Conservation (phyloP, 1,140 invertebrate species). For the Orchestia grillus region DNA sequence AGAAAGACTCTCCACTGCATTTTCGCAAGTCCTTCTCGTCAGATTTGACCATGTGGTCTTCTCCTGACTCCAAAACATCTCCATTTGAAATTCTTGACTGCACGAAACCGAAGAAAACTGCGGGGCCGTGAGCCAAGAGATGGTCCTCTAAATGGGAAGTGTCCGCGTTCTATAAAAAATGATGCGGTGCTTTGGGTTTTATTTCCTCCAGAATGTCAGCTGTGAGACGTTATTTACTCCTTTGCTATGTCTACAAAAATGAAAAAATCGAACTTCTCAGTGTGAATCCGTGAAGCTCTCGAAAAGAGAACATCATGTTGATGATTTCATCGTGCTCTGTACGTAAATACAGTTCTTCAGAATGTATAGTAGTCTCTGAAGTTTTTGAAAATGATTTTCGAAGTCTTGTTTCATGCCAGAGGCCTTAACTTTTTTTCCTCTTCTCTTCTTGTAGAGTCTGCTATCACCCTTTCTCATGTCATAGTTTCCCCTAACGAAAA, state of each 20-base stretch:
- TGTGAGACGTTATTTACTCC: conserved; percentile 15
- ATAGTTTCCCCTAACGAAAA: background rate
- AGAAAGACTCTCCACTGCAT: too few relatives aligned
- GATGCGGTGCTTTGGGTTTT: conserved; percentile 28
- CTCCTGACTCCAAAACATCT: background rate
- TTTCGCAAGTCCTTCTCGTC: background rate
- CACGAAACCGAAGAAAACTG: background rate
- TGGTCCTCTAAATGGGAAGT: conserved; percentile 27
- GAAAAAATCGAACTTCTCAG: background rate
- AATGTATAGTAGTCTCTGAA: too few relatives aligned
- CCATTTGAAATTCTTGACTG: background rate
- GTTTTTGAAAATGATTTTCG: too few relatives aligned
- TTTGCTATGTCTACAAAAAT: background rate
- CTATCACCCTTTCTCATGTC: too few relatives aligned
- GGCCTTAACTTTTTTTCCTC: too few relatives aligned
- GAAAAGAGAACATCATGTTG: too few relatives aligned
- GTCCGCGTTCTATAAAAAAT: conserved; percentile 39
- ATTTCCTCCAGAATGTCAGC: conserved; percentile 9
- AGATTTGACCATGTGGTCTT: background rate
- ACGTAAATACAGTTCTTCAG: too few relatives aligned
- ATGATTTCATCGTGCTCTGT: too few relatives aligned
- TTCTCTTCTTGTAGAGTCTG: too few relatives aligned
- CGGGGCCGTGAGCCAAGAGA: background rate
- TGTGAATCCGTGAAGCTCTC: too few relatives aligned
- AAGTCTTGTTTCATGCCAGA: too few relatives aligned